Base-by-base conservation (phyloP, 2,113 vertebrate genomes). In the Pangasianodon gigas region DNA sequence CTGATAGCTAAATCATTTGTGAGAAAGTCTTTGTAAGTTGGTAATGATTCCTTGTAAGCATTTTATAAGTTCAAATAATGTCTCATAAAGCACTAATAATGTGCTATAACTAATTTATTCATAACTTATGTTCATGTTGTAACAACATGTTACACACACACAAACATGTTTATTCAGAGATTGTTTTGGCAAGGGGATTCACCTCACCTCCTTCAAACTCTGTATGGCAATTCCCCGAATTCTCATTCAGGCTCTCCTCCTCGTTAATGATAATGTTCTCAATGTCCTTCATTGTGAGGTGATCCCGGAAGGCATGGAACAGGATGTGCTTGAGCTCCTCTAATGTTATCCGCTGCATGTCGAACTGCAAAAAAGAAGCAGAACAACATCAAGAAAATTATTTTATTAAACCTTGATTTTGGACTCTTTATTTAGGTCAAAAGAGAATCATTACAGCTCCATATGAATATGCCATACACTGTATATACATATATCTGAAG, bases 241-340 rank as follows among this genome's bases (percentile, higher is more conserved):
- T 98, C 92, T 99, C 98, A 1, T 99, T 99, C 90, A 99, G 95
- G 92, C 98, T 99, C 95, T 99, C 98, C 90, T 99, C 98, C 93
- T 99, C 98, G 0, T 97, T 99, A 95, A 97, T 98, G 94, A 99
- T 99, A 95, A 99, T 99, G 96, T 98, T 99, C 94, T 99, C 98
- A 0, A 99, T 99, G 96, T 99, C 98, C 95, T 99, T 99, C 98
- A 99, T 99, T 0, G 98, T 99, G 85, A 99, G 93, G 93, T 99
- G 98, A 94, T 99, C 98, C 6, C 96, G 97, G 95, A 99, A 99
- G 92, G 98, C 98, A 0, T 98, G 98, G 94, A 99, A 99, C 81
- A 99, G 96, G 93, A 99, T 98, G 94, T 99, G 98, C 94, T 99
- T 99, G 92, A 99, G 94, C 94, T 99, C 98, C 86, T 99, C 98